These are phyloP conservation scores for Anser cygnoides DNA, from an alignment of 2,113 vertebrate species.

Conservation along the genomic window DNA sequence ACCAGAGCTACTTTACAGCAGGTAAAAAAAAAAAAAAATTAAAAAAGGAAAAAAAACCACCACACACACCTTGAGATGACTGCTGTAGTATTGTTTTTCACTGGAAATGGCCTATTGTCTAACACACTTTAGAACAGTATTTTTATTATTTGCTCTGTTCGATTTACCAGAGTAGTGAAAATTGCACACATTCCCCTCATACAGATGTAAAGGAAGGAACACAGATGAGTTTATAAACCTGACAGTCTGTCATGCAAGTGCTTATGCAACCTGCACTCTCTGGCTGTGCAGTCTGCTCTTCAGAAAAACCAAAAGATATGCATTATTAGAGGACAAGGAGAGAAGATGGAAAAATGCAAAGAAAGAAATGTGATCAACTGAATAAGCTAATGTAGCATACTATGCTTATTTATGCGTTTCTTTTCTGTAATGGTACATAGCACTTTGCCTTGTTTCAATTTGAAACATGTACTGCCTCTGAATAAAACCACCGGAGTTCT, in stretches of 20 bases:
- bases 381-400: background rate
- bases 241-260: background rate
- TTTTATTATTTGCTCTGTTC: slow-evolving; percentile 36
- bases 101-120: slow-evolving; percentile 15
- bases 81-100: slow-evolving; percentile 13
- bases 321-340: background rate
- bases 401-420: slow-evolving; percentile 12
- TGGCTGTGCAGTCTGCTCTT: background rate
- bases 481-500: background rate
- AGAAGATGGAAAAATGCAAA: background rate
- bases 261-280: background rate
- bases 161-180: slow-evolving; percentile 4
- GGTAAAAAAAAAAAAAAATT: background rate
- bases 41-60: background rate
- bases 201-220: background rate
- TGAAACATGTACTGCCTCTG: background rate
- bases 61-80: background rate
- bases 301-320: background rate
- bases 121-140: slow-evolving; percentile 13
- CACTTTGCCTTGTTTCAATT: slow-evolving; percentile 9
- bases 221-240: slow-evolving; percentile 28
- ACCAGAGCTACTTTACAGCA: slow-evolving; percentile 15
- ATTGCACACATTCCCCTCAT: background rate
- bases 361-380: slow-evolving; percentile 1
- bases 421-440: background rate